phyloP scores from a whole-genome alignment of 2,888 invertebrate species.

The Rugalucina vietnamica region DNA sequence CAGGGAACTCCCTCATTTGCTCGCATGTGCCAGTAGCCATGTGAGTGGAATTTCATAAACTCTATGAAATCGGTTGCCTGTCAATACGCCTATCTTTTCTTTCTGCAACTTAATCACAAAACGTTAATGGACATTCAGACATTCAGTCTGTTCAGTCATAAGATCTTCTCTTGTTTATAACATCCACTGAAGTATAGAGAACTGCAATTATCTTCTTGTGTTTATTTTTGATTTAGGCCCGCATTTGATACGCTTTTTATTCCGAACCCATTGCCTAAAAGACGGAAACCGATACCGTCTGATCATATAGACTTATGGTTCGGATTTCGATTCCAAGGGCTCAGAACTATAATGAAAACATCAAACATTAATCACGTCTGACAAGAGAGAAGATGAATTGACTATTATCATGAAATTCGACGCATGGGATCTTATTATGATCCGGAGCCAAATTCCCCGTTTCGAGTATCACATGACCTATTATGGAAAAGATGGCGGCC shows the following conservation, averaged over 20 bases:
- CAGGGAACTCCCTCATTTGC: too few species aligned
- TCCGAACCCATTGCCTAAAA: background rate
- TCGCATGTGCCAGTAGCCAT: too few species aligned
- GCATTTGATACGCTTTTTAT: conserved; percentile 6
- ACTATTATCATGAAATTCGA: conserved; percentile 60
- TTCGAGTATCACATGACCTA: conserved; percentile 54
- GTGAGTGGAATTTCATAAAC: too few species aligned
- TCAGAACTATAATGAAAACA: conserved; percentile 54
- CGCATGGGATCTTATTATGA: conserved; percentile 36
- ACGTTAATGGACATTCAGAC: too few species aligned
- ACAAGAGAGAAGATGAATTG: conserved; percentile 61
- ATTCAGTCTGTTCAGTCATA: too few species aligned
- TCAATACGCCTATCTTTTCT: too few species aligned
- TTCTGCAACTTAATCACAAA: too few species aligned
- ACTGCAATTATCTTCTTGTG: background rate
- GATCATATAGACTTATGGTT: conserved; percentile 6
- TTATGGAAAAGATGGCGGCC: conserved; percentile 50
- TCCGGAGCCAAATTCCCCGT: conserved; percentile 46
- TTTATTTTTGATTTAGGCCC: conserved; percentile 2
- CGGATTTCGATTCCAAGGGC: conserved; percentile 25
- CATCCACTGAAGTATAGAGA: background rate
- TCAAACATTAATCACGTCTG: conserved; percentile 66
- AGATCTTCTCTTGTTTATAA: background rate
- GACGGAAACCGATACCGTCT: background rate
- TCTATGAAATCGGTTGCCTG: too few species aligned